Evolutionary conservation across 2,888 invertebrate genomes (phyloP).

Genomic region (Leucania comma): DNA sequence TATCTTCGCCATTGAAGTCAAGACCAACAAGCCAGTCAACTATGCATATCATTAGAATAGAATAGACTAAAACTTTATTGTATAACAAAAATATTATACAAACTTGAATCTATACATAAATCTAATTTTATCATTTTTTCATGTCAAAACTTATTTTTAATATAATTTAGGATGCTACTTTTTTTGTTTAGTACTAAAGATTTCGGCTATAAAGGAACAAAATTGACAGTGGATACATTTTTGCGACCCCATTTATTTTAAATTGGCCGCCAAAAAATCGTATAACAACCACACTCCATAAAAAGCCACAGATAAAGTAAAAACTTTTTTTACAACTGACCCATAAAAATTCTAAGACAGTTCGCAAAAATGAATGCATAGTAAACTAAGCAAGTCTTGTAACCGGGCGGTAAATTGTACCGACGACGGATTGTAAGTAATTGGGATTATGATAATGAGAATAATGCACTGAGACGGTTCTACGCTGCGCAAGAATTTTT

Average conservation of each 20-base stretch:
- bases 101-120: too few relatives aligned
- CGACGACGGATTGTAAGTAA: constrained; percentile 69
- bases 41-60: not conserved
- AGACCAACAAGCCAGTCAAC: too few relatives aligned
- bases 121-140: too few relatives aligned
- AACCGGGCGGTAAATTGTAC: constrained; percentile 59
- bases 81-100: too few relatives aligned
- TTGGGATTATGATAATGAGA: constrained; percentile 74
- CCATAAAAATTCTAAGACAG: constrained; percentile 33
- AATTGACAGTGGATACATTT: constrained; percentile 2
- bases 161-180: not conserved
- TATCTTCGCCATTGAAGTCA: too few relatives aligned
- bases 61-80: too few relatives aligned
- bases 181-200: not conserved
- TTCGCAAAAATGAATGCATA: constrained; percentile 57
- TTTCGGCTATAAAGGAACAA: not conserved
- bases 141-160: not conserved
- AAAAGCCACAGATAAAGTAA: constrained; percentile 39
- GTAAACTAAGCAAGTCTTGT: constrained; percentile 47
- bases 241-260: constrained; percentile 13
- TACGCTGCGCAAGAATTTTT: constrained; percentile 68
- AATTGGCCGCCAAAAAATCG: constrained; percentile 27
- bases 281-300: constrained; percentile 50
- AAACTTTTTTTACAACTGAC: constrained; percentile 50
- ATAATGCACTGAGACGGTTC: constrained; percentile 61